Conservation (phyloP, 2,113 vertebrate species). For the Silurus glanis region DNA sequence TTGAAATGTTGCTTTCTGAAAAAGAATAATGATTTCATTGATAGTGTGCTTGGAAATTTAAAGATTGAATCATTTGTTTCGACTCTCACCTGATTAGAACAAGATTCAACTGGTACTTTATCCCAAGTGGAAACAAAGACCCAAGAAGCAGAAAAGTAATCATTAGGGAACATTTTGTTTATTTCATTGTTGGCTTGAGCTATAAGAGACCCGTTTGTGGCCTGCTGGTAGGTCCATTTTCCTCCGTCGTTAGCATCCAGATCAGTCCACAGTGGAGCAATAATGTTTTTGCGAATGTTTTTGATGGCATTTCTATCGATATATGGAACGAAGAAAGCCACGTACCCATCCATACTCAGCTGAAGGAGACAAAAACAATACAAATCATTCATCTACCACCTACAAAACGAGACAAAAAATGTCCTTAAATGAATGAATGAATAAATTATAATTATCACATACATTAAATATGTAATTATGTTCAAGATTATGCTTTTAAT, state of each 20-base stretch:
- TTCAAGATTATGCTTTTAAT: background rate
- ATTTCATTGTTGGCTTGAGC: background rate
- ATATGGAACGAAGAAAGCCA: background rate
- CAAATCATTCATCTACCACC: background rate
- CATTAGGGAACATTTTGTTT: background rate
- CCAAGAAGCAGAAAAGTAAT: constrained; percentile 11
- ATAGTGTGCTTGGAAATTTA: background rate
- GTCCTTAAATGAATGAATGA: too few species aligned
- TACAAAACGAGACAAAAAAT: too few species aligned
- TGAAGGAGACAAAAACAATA: background rate
- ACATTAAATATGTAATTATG: background rate
- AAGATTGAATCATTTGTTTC: background rate
- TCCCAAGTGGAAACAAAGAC: constrained; percentile 40
- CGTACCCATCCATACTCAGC: constrained; percentile 2
- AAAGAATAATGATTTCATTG: background rate
- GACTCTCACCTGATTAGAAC: background rate
- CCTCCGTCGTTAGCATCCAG: background rate
- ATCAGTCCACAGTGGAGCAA: constrained; percentile 34
- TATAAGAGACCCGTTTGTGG: constrained; percentile 13
- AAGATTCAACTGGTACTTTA: background rate
- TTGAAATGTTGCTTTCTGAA: constrained; percentile 21
- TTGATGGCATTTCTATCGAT: background rate
- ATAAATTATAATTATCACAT: too few species aligned
- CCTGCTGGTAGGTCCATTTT: constrained; percentile 18
- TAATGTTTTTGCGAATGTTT: background rate